phyloP scores from a whole-genome alignment of 2,113 vertebrate species.

The Patagioenas fasciata region DNA sequence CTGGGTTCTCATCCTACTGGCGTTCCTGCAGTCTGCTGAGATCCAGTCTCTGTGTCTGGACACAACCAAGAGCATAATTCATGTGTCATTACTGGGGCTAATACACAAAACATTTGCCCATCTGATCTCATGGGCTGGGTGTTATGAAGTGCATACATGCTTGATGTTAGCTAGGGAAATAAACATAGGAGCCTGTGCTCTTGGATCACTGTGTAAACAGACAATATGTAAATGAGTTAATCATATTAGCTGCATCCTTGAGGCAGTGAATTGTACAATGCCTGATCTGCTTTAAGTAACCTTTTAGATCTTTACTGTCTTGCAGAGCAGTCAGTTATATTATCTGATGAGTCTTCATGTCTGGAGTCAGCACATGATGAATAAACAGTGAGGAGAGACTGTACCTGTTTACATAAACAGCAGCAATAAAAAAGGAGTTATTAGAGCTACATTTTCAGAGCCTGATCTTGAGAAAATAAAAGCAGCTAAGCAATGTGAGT shows the following conservation, averaged over 20 bases:
- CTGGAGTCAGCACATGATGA: background rate
- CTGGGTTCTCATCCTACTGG: background rate
- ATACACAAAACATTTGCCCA: background rate
- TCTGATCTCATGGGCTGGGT: background rate
- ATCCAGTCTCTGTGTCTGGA: background rate
- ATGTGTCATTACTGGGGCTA: background rate
- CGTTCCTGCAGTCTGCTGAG: background rate
- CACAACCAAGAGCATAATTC: background rate
- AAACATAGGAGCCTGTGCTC: background rate
- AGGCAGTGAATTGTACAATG: background rate
- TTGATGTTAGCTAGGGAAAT: background rate
- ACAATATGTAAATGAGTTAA: background rate
- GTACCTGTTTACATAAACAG: background rate
- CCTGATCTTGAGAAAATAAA: background rate
- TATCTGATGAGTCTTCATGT: background rate
- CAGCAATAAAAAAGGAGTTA: background rate
- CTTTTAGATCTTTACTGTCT: slow-evolving; percentile 11
- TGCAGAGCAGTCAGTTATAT: background rate
- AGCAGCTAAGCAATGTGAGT: background rate
- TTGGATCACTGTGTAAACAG: background rate
- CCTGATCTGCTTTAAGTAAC: background rate
- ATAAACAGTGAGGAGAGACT: background rate
- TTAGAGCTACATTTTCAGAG: background rate
- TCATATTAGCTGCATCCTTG: background rate
- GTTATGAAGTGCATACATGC: accelerated